phyloP scores from a whole-genome alignment of 1,140 invertebrate species.

The Tetranychus urticae region DNA sequence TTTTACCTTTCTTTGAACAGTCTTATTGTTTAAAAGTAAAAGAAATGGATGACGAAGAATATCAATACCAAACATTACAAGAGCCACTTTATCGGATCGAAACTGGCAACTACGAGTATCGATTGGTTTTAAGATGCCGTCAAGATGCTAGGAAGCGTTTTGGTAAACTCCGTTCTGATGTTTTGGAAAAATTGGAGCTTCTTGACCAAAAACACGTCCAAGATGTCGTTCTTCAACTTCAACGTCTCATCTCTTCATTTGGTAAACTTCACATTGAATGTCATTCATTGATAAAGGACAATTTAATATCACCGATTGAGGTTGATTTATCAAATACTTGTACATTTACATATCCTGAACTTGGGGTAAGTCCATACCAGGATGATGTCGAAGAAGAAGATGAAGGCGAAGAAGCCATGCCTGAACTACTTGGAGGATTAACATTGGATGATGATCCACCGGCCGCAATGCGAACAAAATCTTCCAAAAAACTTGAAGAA shows the following conservation, averaged over 20 bases:
- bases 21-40: slow-evolving; percentile 84
- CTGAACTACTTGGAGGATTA: too few relatives aligned
- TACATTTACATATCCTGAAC: too few relatives aligned
- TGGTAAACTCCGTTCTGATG: slow-evolving; percentile 73
- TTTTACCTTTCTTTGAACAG: slow-evolving; percentile 13
- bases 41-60: slow-evolving; percentile 97
- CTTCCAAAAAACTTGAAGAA: too few relatives aligned
- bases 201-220: slow-evolving; percentile 93
- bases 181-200: slow-evolving; percentile 85
- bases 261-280: slow-evolving; percentile 42
- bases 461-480: too few relatives aligned
- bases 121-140: slow-evolving; percentile 69
- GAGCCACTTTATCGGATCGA: slow-evolving; percentile 91
- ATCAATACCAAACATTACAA: slow-evolving; percentile 64
- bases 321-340: slow-evolving; percentile 58
- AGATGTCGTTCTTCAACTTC: slow-evolving; percentile 60
- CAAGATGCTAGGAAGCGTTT: slow-evolving; percentile 76
- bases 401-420: too few relatives aligned
- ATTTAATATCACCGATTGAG: slow-evolving; percentile 77
- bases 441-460: too few relatives aligned
- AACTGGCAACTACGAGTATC: slow-evolving; percentile 96
- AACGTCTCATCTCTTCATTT: slow-evolving; percentile 49
- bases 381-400: too few relatives aligned
- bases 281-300: slow-evolving; percentile 35
- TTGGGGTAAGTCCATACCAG: too few relatives aligned